Evolutionary conservation across 2,113 vertebrate genomes (phyloP).

Genomic region (Chloropsis cyanopogon): DNA sequence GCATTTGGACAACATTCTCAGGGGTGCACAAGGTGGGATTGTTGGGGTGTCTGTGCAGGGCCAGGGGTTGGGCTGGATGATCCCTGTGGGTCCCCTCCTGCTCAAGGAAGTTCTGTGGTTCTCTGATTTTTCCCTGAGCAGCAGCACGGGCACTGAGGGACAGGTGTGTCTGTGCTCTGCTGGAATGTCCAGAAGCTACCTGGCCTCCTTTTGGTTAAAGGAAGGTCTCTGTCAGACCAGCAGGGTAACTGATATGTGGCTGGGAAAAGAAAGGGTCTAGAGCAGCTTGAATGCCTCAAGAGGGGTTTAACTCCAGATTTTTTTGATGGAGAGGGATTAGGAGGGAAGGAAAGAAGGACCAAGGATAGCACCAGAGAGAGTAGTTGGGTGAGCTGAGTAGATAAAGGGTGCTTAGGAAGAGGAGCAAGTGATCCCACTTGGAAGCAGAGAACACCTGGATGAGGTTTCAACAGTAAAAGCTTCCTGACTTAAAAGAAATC

Average conservation of each 20-base stretch:
- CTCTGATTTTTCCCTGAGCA: not conserved
- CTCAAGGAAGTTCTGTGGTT: not conserved
- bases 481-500: not conserved
- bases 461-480: not conserved
- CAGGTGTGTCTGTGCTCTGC: not conserved
- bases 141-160: not conserved
- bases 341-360: not conserved
- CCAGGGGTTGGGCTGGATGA: fast-evolving
- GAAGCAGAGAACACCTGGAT: not conserved
- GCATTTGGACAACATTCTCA: fast-evolving
- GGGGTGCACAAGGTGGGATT: not conserved
- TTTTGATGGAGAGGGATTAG: not conserved
- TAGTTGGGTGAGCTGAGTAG: not conserved
- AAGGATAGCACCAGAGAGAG: not conserved
- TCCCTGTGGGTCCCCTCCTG: fast-evolving
- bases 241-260: not conserved
- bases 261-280: not conserved
- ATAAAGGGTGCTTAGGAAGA: not conserved
- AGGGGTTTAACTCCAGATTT: not conserved
- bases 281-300: not conserved
- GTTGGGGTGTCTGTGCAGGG: not conserved
- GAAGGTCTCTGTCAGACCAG: not conserved
- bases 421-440: not conserved
- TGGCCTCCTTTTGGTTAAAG: not conserved
- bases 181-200: not conserved